These are phyloP conservation scores for Petaurus breviceps DNA, from an alignment of 2,113 vertebrate species.

Conservation along the genomic window DNA sequence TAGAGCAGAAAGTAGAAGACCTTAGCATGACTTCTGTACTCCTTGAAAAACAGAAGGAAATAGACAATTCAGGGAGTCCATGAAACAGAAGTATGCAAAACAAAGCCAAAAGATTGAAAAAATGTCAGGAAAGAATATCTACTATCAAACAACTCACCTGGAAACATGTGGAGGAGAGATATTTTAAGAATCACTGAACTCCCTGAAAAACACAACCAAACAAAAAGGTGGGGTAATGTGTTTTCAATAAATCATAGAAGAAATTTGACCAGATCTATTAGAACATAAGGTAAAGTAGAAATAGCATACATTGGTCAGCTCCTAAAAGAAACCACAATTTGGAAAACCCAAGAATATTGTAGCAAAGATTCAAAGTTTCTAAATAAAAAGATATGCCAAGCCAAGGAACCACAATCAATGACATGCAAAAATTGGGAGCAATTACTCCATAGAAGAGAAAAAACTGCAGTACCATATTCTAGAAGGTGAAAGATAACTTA, in stretches of 20 bases:
- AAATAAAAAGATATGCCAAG: not conserved
- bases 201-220: not conserved
- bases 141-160: not conserved
- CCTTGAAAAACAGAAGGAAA: not conserved
- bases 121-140: not conserved
- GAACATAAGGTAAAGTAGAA: not conserved
- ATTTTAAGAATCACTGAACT: not conserved
- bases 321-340: not conserved
- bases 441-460: not conserved
- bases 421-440: not conserved
- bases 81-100: not conserved
- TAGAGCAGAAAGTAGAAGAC: not conserved
- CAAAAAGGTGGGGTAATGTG: not conserved
- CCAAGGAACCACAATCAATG: not conserved
- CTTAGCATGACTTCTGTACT: not conserved
- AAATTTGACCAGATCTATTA: not conserved
- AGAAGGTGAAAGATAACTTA: not conserved
- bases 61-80: not conserved
- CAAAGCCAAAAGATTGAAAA: not conserved
- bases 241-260: not conserved
- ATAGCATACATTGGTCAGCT: not conserved
- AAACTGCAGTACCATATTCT: not conserved
- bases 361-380: not conserved
- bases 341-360: not conserved
- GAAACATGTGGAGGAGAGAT: not conserved